phyloP scores from a whole-genome alignment of 2,888 invertebrate species.

The Palloptera scutellata region DNA sequence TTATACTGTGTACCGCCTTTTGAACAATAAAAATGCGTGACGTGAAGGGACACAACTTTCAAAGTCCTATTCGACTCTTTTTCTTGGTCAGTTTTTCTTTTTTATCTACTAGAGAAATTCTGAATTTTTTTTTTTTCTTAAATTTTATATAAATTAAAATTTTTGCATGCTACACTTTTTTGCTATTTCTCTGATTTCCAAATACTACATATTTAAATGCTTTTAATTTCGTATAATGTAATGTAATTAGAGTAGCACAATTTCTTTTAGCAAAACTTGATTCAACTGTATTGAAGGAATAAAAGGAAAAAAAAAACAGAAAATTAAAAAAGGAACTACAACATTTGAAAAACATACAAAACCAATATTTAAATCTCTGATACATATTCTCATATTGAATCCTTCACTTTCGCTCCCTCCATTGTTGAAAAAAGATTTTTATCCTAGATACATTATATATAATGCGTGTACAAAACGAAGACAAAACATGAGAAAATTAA shows the following conservation, averaged over 20 bases:
- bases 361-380: slow-evolving; percentile 10
- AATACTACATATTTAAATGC: slow-evolving; percentile 29
- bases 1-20: no score
- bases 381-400: slow-evolving; percentile 17
- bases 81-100: not conserved
- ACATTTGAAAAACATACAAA: slow-evolving; percentile 60
- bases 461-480: slow-evolving; percentile 60
- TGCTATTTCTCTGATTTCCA: slow-evolving; percentile 25
- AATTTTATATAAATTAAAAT: slow-evolving; percentile 16
- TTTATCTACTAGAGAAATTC: slow-evolving; percentile 1
- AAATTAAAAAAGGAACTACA: slow-evolving; percentile 52
- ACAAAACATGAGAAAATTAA: slow-evolving; percentile 29
- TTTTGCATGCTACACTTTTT: not conserved
- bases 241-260: no score
- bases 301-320: slow-evolving; percentile 11
- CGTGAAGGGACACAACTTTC: slow-evolving; percentile 9
- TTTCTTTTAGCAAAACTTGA: no score
- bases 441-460: slow-evolving; percentile 62
- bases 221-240: slow-evolving; percentile 23
- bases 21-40: slow-evolving; percentile 10
- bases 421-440: slow-evolving; percentile 28
- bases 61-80: slow-evolving; percentile 10
- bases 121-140: slow-evolving; percentile 22
- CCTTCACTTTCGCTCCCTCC: slow-evolving; percentile 21
- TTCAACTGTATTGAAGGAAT: slow-evolving; percentile 5